These are phyloP conservation scores for Halocynthia roretzi DNA, from an alignment of 23 tunicate genomes.

Conservation along the genomic window DNA sequence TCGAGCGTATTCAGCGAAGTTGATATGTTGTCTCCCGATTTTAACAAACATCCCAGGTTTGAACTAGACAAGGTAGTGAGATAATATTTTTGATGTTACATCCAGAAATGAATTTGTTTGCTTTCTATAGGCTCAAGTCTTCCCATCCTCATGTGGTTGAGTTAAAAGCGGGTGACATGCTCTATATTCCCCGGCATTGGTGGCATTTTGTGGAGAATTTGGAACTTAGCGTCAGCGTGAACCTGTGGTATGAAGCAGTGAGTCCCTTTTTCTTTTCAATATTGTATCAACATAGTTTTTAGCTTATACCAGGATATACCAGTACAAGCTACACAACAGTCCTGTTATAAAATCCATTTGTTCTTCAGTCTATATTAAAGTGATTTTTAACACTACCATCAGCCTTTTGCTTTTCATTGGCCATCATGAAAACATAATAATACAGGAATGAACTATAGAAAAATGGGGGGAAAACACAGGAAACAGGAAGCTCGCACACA, in stretches of 20 bases:
- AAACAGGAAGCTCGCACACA: neutral
- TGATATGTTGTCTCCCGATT: slow-evolving; percentile 42
- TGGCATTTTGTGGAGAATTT: slow-evolving; percentile 95
- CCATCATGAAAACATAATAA: neutral
- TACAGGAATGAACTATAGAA: no score
- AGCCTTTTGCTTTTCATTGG: neutral
- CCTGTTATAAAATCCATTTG: no score
- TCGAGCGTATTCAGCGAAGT: slow-evolving; percentile 87
- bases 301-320: no score
- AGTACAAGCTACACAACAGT: neutral
- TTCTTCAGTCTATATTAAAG: no score
- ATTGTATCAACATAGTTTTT: no score
- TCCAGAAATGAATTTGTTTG: neutral
- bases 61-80: no score
- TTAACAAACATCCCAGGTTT: slow-evolving; percentile 16
- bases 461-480: no score
- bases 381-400: no score
- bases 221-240: slow-evolving; percentile 69
- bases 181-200: slow-evolving; percentile 79
- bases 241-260: slow-evolving; percentile 86
- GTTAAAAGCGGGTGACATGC: slow-evolving; percentile 68
- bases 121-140: slow-evolving; percentile 8
- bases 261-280: slow-evolving; percentile 1
- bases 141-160: slow-evolving; percentile 38
- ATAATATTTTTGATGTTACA: no score